Base-by-base conservation (phyloP, 2,888 invertebrate genomes). In the Aelia acuminata region DNA sequence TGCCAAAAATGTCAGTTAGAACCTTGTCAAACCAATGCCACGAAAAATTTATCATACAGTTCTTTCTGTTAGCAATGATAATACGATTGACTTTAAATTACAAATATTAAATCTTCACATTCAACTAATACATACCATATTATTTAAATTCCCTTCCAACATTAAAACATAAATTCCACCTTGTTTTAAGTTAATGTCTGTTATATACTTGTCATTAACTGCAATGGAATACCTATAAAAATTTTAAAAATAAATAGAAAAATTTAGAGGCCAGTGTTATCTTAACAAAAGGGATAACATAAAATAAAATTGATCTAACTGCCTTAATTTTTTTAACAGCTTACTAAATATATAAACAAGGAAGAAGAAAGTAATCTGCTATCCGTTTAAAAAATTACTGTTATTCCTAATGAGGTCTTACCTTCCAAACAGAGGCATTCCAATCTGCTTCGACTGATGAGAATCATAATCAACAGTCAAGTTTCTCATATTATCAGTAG, bases 121-220 rank as follows among this genome's bases (percentile, higher is more conserved):
- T n/a, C n/a, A n/a, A n/a, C n/a, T n/a, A 0, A 43, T 43, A 49
- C 87, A 35, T 88, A 88, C 88, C 84, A 84, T 53, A 15, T n/a
- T 63, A 11, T 43, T 43, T 57, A 47, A n/a, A 48, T 43, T 47
- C 43, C 49, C 85, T 4, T 75, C 43, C n/a, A 90, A 70, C 50
- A 90, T 18, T 53, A 90, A 43, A 20, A 88, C 84, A 53, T 90
- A 90, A 35, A 90, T 89, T 43, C 89, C 90, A 35, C 90, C 90
- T 31, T 89, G 88, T 8, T 85, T 85, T 35, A 90, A 87, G 50
- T 80, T 84, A 20, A 89, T 84, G 26, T 39, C 70, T 39, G 47
- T 48, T 43, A 87, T 4, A 70, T 7, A 2, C 39, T 88, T 84
- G 35, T 84, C 90, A 84, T 88, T 88, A 22, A 90, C 84, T 26